phyloP scores from a whole-genome alignment of 2,888 invertebrate species.

The Phortica magna region DNA sequence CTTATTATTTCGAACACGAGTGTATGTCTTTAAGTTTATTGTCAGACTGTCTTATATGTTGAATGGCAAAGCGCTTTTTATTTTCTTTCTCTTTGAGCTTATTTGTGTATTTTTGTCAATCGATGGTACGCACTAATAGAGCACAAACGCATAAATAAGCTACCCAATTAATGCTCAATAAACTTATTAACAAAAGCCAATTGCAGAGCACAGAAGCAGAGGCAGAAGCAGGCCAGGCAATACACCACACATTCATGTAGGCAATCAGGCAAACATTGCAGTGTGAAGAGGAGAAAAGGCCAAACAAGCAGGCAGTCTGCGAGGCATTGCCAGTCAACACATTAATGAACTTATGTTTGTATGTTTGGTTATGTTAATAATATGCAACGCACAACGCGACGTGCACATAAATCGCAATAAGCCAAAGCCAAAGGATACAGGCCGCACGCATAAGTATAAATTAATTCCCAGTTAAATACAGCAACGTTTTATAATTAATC shows the following conservation, averaged over 20 bases:
- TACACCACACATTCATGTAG: no score
- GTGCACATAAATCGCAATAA: not conserved
- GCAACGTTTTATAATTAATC: conserved; percentile 71
- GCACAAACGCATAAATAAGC: not conserved
- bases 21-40: no score
- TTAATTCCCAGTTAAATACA: conserved; percentile 69
- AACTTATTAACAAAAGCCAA: conserved; percentile 21
- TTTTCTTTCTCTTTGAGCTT: not conserved
- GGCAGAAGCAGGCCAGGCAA: not conserved
- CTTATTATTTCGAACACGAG: no score
- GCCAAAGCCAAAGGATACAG: not conserved
- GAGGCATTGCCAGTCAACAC: not conserved
- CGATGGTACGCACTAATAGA: not conserved
- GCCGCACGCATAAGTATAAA: conserved; percentile 46
- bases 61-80: no score
- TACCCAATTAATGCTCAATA: conserved; percentile 25
- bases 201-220: no score
- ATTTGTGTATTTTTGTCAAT: not conserved
- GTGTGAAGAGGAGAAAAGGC: no score
- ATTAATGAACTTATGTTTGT: conserved; percentile 12
- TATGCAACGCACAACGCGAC: not conserved
- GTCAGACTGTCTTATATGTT: no score
- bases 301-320: not conserved
- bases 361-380: not conserved
- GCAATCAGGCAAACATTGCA: not conserved